phyloP scores from a whole-genome alignment of 2,888 invertebrate genomes.

The Hoplodrina blanda region DNA sequence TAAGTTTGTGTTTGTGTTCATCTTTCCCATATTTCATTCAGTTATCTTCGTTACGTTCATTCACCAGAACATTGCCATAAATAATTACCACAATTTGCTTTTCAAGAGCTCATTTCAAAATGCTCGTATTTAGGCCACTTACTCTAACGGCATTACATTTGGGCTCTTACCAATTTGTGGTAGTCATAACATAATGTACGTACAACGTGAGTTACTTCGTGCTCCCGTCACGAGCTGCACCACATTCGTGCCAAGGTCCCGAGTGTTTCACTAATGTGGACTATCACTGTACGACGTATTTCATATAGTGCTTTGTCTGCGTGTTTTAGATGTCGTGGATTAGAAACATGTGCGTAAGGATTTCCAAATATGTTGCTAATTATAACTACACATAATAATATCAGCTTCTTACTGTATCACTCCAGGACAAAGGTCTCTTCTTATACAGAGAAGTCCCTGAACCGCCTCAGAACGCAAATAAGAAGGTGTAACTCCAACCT shows the following conservation, averaged over 20 bases:
- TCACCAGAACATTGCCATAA: neutral
- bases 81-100: slow-evolving; percentile 14
- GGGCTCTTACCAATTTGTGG: slow-evolving; percentile 53
- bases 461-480: too few relatives aligned
- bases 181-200: slow-evolving; percentile 54
- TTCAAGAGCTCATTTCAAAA: slow-evolving; percentile 25
- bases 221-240: slow-evolving; percentile 76
- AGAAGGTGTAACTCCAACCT: too few relatives aligned
- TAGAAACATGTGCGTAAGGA: slow-evolving; percentile 28
- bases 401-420: too few relatives aligned
- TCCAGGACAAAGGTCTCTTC: too few relatives aligned
- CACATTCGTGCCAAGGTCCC: slow-evolving; percentile 81
- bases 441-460: too few relatives aligned
- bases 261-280: slow-evolving; percentile 75
- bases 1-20: too few relatives aligned
- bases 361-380: slow-evolving; percentile 13
- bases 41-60: neutral
- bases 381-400: neutral
- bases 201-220: slow-evolving; percentile 69
- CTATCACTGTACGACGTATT: slow-evolving; percentile 63
- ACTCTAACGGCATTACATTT: slow-evolving; percentile 40
- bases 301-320: slow-evolving; percentile 38
- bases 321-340: slow-evolving; percentile 16
- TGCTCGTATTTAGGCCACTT: slow-evolving; percentile 32
- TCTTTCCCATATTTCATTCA: neutral